A percentile compares a stretch with the other conserved stretches of the same genome.
phyloP scores from a whole-genome alignment of 30 jellyfish, hydroid and myxozoan genomes.

The Aurelia coerulea region DNA sequence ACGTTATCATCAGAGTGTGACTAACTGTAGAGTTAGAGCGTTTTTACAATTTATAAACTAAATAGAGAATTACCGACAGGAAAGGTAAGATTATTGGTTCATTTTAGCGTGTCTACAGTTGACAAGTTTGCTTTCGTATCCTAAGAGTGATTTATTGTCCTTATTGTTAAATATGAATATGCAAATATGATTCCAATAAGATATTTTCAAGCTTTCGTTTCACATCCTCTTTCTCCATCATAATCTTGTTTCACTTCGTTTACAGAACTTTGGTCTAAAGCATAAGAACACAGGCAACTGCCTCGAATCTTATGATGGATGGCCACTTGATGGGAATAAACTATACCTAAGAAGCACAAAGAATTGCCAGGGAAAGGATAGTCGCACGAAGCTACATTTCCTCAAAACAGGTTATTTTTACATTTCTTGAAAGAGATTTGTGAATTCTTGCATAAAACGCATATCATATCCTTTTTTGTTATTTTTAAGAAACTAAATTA shows the following conservation, averaged over 20 bases:
- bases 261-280: slow-evolving; percentile 44
- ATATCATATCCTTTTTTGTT: too few species aligned
- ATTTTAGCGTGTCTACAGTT: too few species aligned
- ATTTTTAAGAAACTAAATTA: too few species aligned
- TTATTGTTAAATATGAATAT: not conserved
- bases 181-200: not conserved
- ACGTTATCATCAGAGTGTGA: too few species aligned
- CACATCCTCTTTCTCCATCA: not conserved
- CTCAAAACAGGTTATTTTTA: slow-evolving; percentile 22
- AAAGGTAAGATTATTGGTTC: too few species aligned
- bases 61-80: too few species aligned
- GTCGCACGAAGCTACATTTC: slow-evolving; percentile 43
- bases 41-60: too few species aligned
- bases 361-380: slow-evolving; percentile 23
- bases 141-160: too few species aligned
- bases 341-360: slow-evolving; percentile 14
- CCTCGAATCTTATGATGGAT: slow-evolving; percentile 34
- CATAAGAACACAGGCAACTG: slow-evolving; percentile 41
- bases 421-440: not conserved
- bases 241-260: not conserved
- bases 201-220: not conserved
- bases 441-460: too few species aligned
- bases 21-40: too few species aligned
- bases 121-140: too few species aligned
- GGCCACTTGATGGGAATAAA: slow-evolving; percentile 31